Base-by-base conservation (phyloP, 2,797 vertebrate species). In the Hemibagrus guttatus region DNA sequence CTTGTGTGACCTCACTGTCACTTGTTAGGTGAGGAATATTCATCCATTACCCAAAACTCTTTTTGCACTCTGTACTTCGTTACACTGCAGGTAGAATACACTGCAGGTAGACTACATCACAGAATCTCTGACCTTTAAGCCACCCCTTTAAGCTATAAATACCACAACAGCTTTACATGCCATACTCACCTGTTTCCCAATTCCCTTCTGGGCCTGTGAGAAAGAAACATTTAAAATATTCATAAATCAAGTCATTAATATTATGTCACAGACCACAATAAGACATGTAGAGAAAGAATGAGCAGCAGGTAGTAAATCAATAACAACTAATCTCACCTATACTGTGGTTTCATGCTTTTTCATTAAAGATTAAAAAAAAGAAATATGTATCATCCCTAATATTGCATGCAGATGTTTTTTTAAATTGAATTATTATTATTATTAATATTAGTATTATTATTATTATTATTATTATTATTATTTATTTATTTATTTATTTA, bases 171-270 rank as follows among this genome's bases (percentile, higher is more conserved):
- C 59, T 81, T 76, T 61, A 86, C 71, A 23, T 88, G 75, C 76
- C 68, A 35, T 46, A 64, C 71, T 89, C 86, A 84, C 78, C 82
- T 90, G 81, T 83, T 81, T n/a, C 12, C 78, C 23, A 46, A 12
- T 42, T 87, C 59, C 42, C 86, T 83, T 66, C 82, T 80, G 82
- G 88, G 84, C n/a, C 86, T 74, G 76, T 83, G 63, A 85, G 79
- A 86, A 56, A 58, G 16, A 84, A 39, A 56, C 54, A 17, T n/a
- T 7, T 49, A 58, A 19, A 61, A 76, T 68, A 49, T 49, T 71
- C 81, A 49, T 61, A 84, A 84, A 84, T 84, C 72, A 71, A 59
- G 49, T 0, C 26, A 69, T 69, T 69, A n/a, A 71, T 75, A 71
- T 84, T 54, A 83, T 79, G 61, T 86, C 64, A 85, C 63, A 14